Evolutionary conservation across 2,888 invertebrate genomes (phyloP), one percentile per base, ranked within the genome.

Genomic region (Pachymerium ferrugineum): DNA sequence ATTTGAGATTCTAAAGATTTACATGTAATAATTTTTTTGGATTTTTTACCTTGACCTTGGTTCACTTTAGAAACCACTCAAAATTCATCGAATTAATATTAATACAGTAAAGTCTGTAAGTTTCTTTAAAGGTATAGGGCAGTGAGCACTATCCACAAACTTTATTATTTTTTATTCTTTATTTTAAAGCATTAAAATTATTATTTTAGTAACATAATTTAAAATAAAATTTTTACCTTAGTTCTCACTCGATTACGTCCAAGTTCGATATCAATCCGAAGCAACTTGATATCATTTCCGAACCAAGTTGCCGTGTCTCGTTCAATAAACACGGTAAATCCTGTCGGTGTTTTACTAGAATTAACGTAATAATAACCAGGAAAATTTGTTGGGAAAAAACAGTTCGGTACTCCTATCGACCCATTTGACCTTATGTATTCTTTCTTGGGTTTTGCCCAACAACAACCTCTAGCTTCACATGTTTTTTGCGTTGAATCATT

Each of bases 331-430:
- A 86, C 88, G 1, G 83, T 83, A 76, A 88, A 83, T 0, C 88
- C 88, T 78, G 86, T 87, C n/a, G 84, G 85, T 31, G 86, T 86
- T 77, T 87, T 84, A 0, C 87, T 88, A 77, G 87, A 84, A 79
- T 89, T 89, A 1, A 86, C 77, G 78, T 87, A 88, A 71, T 84
- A 83, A 80, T 89, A 92, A n/a, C 87, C 85, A 70, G 84, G 84
- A 83, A 88, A 91, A 76, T 87, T 85, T 0, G 85, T 83, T 0
- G 91, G 90, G 81, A 89, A 92, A 82, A 86, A 92, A 81, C 92
- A 92, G 81, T 86, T 90, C 0, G 92, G 92, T 0, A 86, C 84
- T 77, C 87, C 85, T 10, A 70, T 25, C 16, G 73, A 68, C 14
- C 28, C 72, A 1, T 6, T 22, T 6, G 16, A 12, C 35, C 16